A percentile compares a stretch with the other conserved stretches of the same genome.
phyloP scores from a whole-genome alignment of 1,140 invertebrate species.

The Drosophila elegans region DNA sequence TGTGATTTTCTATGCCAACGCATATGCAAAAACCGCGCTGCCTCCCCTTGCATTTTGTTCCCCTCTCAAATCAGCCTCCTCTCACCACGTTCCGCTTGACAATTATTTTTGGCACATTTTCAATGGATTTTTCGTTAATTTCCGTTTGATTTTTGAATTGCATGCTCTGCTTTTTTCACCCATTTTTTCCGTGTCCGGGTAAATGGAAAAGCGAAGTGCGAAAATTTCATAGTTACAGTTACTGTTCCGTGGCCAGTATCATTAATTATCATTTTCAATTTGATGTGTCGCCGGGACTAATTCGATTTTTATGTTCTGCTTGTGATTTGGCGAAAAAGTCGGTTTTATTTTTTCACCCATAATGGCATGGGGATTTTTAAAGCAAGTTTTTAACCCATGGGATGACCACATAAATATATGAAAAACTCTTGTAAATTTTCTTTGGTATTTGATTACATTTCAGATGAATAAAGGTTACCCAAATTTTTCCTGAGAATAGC shows the following conservation, averaged over 20 bases:
- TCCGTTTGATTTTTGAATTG: conserved; percentile 55
- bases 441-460: not conserved
- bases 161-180: conserved; percentile 33
- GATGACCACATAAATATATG: conserved; percentile 9
- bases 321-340: conserved; percentile 28
- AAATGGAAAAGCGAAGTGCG: conserved; percentile 42
- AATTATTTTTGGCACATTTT: conserved; percentile 70
- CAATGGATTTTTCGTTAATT: conserved; percentile 64
- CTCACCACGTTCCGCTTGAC: conserved; percentile 59
- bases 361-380: not conserved
- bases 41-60: conserved; percentile 17
- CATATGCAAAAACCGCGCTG: conserved; percentile 62
- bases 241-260: conserved; percentile 36
- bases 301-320: conserved; percentile 62
- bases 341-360: conserved; percentile 15
- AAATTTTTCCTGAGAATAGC: conserved; percentile 1
- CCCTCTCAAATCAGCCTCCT: conserved; percentile 9
- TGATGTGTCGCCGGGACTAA: conserved; percentile 70
- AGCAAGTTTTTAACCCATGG: not conserved
- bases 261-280: conserved; percentile 78
- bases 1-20: conserved; percentile 71
- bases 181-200: conserved; percentile 40
- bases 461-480: not conserved
- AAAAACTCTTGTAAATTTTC: not conserved
- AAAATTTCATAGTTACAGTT: conserved; percentile 48